Conservation (phyloP, 2,113 vertebrate genomes). For the Phoxinus phoxinus region DNA sequence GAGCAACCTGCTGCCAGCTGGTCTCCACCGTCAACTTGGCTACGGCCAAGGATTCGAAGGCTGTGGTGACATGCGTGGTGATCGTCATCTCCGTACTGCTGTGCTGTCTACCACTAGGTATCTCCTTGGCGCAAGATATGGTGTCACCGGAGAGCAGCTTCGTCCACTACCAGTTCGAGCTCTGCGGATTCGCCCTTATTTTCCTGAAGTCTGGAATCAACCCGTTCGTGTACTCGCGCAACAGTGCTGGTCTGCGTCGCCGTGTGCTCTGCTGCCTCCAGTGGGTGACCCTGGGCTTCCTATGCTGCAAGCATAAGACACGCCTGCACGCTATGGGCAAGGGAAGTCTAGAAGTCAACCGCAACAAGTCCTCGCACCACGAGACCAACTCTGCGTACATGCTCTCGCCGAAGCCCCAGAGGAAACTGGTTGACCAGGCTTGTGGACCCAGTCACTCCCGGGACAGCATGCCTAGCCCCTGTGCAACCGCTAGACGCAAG, state of each 20-base stretch:
- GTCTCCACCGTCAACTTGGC: constrained; percentile 86
- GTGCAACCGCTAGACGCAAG: constrained; percentile 76
- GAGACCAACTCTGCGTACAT: constrained; percentile 95
- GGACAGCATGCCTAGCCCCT: constrained; percentile 85
- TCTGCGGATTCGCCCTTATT: constrained; percentile 92
- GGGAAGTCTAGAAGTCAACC: constrained; percentile 91
- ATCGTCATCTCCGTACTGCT: constrained; percentile 91
- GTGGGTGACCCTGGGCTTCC: constrained; percentile 80
- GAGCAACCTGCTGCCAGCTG: constrained; percentile 81
- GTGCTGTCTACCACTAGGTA: constrained; percentile 92
- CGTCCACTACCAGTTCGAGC: constrained; percentile 91
- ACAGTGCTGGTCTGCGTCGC: constrained; percentile 89
- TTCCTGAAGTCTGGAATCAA: constrained; percentile 96
- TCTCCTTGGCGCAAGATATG: constrained; percentile 86
- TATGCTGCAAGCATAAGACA: constrained; percentile 93
- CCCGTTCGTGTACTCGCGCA: constrained; percentile 96
- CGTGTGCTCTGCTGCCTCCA: constrained; percentile 88
- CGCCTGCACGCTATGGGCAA: constrained; percentile 90
- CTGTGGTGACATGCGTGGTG: constrained; percentile 88
- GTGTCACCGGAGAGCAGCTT: constrained; percentile 81
- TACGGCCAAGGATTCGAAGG: constrained; percentile 88
- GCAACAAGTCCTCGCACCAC: constrained; percentile 96
- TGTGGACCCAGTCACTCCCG: constrained; percentile 90
- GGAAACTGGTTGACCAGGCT: constrained; percentile 89
- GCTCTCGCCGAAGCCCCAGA: constrained; percentile 90